Evolutionary conservation across 1,140 invertebrate genomes (phyloP).

Genomic region (Anoplolepis gracilipes): DNA sequence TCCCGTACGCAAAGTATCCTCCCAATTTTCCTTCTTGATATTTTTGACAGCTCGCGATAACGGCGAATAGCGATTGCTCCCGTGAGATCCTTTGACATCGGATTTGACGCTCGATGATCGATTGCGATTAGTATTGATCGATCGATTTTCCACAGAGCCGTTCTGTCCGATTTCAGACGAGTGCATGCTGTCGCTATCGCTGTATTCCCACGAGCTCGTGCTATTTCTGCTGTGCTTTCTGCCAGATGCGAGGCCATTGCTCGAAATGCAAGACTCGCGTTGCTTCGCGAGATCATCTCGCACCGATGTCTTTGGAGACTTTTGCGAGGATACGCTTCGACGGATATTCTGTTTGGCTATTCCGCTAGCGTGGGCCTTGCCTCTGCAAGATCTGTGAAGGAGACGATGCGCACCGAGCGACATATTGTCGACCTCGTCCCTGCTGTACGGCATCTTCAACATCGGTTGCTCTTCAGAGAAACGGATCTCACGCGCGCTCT

Average conservation of each 20-base stretch:
- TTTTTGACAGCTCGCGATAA: conserved; percentile 16
- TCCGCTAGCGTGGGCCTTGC: conserved; percentile 90
- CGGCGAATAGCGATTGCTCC: conserved; percentile 3
- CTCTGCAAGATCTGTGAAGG: conserved; percentile 90
- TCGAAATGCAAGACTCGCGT: conserved; percentile 15
- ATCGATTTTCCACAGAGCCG: conserved; percentile 10
- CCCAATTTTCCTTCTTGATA: conserved; percentile 84
- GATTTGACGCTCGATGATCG: not conserved
- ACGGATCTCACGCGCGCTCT: not conserved
- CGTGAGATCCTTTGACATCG: not conserved
- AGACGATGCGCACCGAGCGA: conserved; percentile 82
- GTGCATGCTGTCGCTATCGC: conserved; percentile 86
- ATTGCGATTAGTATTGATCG: conserved; percentile 9
- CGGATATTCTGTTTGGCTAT: conserved; percentile 83
- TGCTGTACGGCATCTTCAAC: conserved; percentile 85
- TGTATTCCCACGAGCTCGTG: conserved; percentile 87
- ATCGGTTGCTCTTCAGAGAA: not conserved
- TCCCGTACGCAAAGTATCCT: conserved; percentile 78
- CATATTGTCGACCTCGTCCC: conserved; percentile 83
- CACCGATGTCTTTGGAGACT: conserved; percentile 17
- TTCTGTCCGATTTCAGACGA: conserved; percentile 80
- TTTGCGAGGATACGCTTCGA: conserved; percentile 36
- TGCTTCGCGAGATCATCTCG: conserved; percentile 26
- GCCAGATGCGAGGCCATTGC: conserved; percentile 52
- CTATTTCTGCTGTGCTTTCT: conserved; percentile 84